Evolutionary conservation across 1,140 invertebrate genomes (phyloP).

Genomic region (Oncopeltus fasciatus): DNA sequence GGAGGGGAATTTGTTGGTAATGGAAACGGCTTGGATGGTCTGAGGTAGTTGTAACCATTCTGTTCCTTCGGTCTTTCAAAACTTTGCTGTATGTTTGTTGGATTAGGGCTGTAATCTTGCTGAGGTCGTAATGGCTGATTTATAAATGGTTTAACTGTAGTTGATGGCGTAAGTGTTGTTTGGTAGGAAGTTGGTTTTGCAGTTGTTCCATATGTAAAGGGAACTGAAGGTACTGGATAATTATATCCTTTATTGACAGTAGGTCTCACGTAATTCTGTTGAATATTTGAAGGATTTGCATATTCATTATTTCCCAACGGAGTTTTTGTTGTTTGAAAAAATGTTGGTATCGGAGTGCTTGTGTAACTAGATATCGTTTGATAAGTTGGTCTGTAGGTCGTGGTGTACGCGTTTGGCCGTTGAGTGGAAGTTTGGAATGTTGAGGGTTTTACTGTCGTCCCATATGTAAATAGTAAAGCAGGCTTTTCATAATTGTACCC

Average conservation of each 20-base stretch:
- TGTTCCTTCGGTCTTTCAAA: not conserved
- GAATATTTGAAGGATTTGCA: not conserved
- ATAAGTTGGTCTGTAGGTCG: not conserved
- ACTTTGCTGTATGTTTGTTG: not conserved
- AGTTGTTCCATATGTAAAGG: too few species aligned
- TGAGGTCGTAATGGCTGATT: not conserved
- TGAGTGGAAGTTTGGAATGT: not conserved
- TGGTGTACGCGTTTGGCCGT: not conserved
- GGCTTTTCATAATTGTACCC: not conserved
- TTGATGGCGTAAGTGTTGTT: constrained; percentile 2
- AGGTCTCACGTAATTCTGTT: not conserved
- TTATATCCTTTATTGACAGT: too few species aligned
- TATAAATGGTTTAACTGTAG: not conserved
- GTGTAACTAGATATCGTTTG: too few species aligned
- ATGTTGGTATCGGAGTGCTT: not conserved
- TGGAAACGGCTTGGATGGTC: not conserved
- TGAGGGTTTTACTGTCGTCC: too few species aligned
- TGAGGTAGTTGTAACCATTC: not conserved
- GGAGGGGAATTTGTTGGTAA: not conserved
- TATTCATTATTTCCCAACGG: not conserved
- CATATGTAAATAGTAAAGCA: not conserved
- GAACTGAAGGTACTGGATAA: too few species aligned
- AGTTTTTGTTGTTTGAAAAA: not conserved
- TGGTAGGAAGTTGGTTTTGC: not conserved
- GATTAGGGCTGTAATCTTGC: not conserved